Conservation (phyloP, 2,113 vertebrate species). For the Rhodinocichla rosea region DNA sequence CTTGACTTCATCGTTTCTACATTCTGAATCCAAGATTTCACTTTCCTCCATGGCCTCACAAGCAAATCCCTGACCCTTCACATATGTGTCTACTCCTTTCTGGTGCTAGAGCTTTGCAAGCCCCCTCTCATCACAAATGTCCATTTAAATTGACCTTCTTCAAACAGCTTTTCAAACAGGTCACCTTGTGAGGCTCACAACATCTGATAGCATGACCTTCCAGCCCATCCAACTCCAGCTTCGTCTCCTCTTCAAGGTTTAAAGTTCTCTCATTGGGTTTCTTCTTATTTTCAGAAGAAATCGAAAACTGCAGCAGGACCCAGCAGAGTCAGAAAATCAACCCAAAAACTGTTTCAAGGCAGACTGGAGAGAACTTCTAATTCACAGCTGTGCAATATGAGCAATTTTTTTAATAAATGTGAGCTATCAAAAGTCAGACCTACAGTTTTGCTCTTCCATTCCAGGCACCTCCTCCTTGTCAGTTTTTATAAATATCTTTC, state of each 20-base stretch:
- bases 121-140: not conserved
- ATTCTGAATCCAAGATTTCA: not conserved
- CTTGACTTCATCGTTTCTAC: not conserved
- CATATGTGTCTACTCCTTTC: not conserved
- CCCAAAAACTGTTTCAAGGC: not conserved
- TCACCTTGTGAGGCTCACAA: not conserved
- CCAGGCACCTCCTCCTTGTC: not conserved
- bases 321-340: not conserved
- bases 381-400: not conserved
- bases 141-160: not conserved
- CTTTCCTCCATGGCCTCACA: not conserved
- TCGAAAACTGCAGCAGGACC: not conserved
- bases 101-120: not conserved
- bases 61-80: not conserved
- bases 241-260: not conserved
- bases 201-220: not conserved
- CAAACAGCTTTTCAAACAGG: not conserved
- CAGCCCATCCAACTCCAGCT: not conserved
- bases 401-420: not conserved
- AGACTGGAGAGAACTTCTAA: not conserved
- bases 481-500: not conserved
- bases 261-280: not conserved
- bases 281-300: not conserved
- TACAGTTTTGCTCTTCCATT: not conserved
- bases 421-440: not conserved